A percentile compares a stretch with the other conserved stretches of the same genome.
Conservation (phyloP, 2,888 invertebrate species). For the Spodoptera littoralis region DNA sequence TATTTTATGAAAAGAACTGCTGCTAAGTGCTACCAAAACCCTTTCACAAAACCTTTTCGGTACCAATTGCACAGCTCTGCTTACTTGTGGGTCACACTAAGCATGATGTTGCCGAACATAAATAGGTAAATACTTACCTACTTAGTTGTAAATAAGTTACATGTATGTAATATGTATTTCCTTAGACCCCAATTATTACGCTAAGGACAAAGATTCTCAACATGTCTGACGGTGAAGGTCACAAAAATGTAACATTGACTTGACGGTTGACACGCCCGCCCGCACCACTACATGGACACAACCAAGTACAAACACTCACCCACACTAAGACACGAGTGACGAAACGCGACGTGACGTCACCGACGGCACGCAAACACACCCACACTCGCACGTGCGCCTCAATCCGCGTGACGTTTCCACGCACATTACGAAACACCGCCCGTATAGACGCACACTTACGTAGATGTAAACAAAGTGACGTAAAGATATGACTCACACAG, state of each 20-base stretch:
- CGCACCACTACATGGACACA: constrained; percentile 59
- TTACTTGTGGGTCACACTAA: no score
- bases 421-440: constrained; percentile 60
- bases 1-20: background rate
- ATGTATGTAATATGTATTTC: constrained; percentile 26
- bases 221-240: constrained; percentile 86
- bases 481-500: constrained; percentile 82
- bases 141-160: constrained; percentile 7
- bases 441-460: constrained; percentile 64
- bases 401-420: constrained; percentile 75
- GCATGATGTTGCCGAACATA: no score
- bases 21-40: no score
- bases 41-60: no score
- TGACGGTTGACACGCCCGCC: constrained; percentile 72
- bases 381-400: constrained; percentile 77
- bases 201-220: constrained; percentile 72
- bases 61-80: no score
- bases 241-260: constrained; percentile 87
- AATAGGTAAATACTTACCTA: no score
- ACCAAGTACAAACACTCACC: constrained; percentile 58
- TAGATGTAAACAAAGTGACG: constrained; percentile 87
- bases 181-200: constrained; percentile 64
- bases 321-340: constrained; percentile 71
- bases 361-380: constrained; percentile 83
- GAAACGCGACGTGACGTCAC: constrained; percentile 83